Evolutionary conservation across 2,888 invertebrate species (phyloP).

Genomic region (Pediacus dermestoides): DNA sequence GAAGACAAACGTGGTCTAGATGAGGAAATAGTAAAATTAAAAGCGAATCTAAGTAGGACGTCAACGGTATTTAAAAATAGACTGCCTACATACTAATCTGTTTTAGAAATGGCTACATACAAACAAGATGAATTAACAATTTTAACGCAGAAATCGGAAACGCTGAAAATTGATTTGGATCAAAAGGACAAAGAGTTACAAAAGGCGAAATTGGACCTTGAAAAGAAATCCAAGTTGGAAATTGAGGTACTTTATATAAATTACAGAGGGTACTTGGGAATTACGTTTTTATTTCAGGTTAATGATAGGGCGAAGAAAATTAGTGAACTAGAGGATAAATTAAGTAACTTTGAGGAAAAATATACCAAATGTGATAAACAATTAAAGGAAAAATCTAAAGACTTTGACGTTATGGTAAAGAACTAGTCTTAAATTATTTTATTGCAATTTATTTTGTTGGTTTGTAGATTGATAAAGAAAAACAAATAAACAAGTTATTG

Average conservation of each 20-base stretch:
- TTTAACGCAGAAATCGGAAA: conserved; percentile 62
- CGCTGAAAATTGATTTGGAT: conserved; percentile 61
- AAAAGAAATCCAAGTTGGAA: conserved; percentile 58
- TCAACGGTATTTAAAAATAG: too few species aligned
- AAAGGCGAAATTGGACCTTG: conserved; percentile 59
- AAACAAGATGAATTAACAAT: conserved; percentile 56
- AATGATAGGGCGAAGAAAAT: conserved; percentile 62
- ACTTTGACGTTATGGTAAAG: conserved; percentile 62
- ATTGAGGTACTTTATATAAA: conserved; percentile 54
- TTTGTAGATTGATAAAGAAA: conserved; percentile 44
- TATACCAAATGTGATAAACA: conserved; percentile 57
- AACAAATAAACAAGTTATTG: conserved; percentile 37
- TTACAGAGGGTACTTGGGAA: conserved; percentile 10
- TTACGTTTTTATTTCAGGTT: conserved; percentile 47
- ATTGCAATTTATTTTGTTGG: conserved; percentile 12
- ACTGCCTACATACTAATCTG: conserved; percentile 14
- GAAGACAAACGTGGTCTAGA: conserved; percentile 57
- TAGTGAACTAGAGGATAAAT: conserved; percentile 62
- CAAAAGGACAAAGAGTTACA: conserved; percentile 62
- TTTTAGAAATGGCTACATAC: conserved; percentile 55
- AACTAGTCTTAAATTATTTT: conserved; percentile 17
- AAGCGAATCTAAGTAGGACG: conserved; percentile 35
- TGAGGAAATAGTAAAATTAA: conserved; percentile 42
- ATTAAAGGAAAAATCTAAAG: conserved; percentile 58
- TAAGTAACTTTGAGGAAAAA: conserved; percentile 67